phyloP scores from a whole-genome alignment of 2,113 vertebrate genomes.

The Pontoporia blainvillei region DNA sequence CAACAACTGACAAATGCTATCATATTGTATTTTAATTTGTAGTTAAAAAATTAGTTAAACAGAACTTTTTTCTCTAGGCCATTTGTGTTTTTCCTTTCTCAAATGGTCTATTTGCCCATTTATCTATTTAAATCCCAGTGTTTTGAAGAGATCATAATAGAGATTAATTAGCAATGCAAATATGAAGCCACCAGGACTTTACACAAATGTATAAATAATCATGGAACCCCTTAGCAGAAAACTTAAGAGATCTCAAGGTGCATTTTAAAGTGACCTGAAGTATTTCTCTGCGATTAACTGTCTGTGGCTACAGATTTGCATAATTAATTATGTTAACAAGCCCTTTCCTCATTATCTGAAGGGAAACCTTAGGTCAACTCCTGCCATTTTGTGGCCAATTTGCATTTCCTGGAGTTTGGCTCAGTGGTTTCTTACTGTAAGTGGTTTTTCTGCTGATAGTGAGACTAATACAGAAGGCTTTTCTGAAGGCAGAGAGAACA shows the following conservation, averaged over 20 bases:
- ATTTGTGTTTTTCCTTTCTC: constrained; percentile 45
- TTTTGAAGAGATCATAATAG: constrained; percentile 8
- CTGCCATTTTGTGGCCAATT: not conserved
- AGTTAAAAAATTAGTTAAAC: not conserved
- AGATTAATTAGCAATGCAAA: constrained; percentile 32
- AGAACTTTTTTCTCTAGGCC: not conserved
- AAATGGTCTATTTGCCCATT: not conserved
- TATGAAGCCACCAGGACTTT: constrained; percentile 4
- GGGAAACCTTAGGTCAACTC: not conserved
- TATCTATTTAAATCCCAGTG: not conserved
- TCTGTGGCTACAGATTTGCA: constrained; percentile 8
- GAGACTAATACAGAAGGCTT: not conserved
- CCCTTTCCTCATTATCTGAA: constrained; percentile 22
- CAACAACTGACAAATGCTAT: not conserved
- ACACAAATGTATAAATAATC: not conserved
- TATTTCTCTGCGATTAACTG: not conserved
- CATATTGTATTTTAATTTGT: constrained; percentile 22
- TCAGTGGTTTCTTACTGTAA: not conserved
- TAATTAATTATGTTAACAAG: constrained; percentile 39
- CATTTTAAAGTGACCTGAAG: not conserved
- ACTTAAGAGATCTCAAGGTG: not conserved
- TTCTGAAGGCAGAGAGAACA: not conserved
- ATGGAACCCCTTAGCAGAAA: not conserved
- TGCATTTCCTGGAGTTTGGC: constrained; percentile 30
- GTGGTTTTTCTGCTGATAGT: not conserved